A percentile compares a stretch with the other conserved stretches of the same genome.
phyloP scores from a whole-genome alignment of 30 jellyfish, hydroid and myxozoan species.

The Hydra vulgaris region DNA sequence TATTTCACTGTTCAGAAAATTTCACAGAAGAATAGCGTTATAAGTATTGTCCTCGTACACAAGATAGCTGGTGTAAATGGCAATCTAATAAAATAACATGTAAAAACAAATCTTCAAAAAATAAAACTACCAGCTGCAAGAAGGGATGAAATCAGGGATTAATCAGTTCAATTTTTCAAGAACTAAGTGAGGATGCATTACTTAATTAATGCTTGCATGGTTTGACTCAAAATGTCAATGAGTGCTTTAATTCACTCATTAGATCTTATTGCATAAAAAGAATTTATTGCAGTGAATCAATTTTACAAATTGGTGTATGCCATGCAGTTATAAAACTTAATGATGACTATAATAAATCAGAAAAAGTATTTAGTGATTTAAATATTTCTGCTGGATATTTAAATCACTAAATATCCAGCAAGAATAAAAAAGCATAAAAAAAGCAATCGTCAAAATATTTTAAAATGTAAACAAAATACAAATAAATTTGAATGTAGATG shows the following conservation, averaged over 20 bases:
- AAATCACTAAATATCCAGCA: background rate
- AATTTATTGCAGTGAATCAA: background rate
- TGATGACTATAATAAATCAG: background rate
- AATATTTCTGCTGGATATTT: background rate
- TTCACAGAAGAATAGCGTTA: slow-evolving; percentile 11
- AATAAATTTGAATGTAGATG: background rate
- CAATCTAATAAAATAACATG: background rate
- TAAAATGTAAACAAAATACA: background rate
- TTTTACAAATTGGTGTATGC: background rate
- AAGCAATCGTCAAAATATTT: background rate
- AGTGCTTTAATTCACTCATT: background rate
- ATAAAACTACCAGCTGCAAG: background rate
- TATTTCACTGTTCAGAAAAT: slow-evolving; percentile 15
- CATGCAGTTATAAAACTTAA: background rate
- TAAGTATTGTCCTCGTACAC: background rate
- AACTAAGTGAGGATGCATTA: background rate
- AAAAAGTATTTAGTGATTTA: background rate
- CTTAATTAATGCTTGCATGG: background rate
- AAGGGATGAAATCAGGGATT: slow-evolving; percentile 4
- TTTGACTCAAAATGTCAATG: slow-evolving; percentile 5
- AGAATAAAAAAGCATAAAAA: too few species aligned
- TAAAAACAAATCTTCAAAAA: too few species aligned
- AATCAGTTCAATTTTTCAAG: background rate
- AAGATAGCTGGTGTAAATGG: background rate
- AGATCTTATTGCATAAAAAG: background rate